Conservation (phyloP, 2,113 vertebrate genomes). For the Lanius ludovicianus region DNA sequence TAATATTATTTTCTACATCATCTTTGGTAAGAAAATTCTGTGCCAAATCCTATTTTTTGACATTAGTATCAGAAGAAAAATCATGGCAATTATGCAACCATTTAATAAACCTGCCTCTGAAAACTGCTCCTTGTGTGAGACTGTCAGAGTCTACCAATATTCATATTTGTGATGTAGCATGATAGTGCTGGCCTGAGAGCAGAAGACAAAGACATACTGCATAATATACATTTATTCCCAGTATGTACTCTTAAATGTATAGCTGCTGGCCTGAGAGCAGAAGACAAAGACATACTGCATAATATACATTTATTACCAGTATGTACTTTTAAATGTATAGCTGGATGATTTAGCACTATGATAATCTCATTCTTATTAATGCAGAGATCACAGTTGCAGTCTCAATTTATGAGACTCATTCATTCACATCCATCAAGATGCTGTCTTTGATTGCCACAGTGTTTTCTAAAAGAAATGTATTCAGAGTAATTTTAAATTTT, state of each 20-base stretch:
- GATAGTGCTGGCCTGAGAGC: background rate
- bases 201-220: conserved; percentile 5
- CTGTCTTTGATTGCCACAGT: conserved; percentile 45
- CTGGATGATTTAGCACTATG: conserved; percentile 54
- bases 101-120: background rate
- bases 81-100: background rate
- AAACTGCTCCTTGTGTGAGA: background rate
- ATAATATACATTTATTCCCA: conserved; percentile 13
- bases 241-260: conserved; percentile 54
- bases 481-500: conserved; percentile 52
- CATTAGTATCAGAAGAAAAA: background rate
- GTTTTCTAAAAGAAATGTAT: conserved; percentile 46
- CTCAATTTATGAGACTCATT: conserved; percentile 57
- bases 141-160: background rate
- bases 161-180: background rate
- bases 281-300: conserved; percentile 7
- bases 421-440: conserved; percentile 53
- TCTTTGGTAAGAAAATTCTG: background rate
- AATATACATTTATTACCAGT: conserved; percentile 10
- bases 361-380: conserved; percentile 72
- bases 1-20: background rate
- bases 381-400: conserved; percentile 33
- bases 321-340: conserved; percentile 56
- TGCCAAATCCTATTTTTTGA: background rate
- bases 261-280: background rate